Evolutionary conservation across 2,888 invertebrate species (phyloP).

Genomic region (Notodonta dromedarius): DNA sequence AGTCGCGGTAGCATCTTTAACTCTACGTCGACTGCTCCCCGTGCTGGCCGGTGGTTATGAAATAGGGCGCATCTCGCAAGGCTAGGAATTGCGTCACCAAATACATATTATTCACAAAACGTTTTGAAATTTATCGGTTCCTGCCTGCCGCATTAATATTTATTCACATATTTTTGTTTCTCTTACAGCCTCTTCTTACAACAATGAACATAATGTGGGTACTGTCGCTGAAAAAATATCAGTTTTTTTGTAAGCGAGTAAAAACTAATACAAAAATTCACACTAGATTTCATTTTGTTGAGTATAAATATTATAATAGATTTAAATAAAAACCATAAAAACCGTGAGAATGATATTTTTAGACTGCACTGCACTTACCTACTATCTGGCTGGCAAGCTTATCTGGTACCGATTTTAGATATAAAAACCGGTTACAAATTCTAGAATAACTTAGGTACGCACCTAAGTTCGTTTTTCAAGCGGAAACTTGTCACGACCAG

Average conservation of each 20-base stretch:
- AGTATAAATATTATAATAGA: no score
- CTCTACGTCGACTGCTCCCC: neutral
- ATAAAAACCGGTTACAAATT: neutral
- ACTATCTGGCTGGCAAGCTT: neutral
- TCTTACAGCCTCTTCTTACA: slow-evolving; percentile 27
- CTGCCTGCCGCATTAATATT: slow-evolving; percentile 58
- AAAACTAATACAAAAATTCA: no score
- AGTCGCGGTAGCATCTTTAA: neutral
- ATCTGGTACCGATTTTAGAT: no score
- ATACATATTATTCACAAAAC: slow-evolving; percentile 69
- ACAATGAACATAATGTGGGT: slow-evolving; percentile 18
- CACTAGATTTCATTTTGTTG: no score
- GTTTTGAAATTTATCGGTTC: slow-evolving; percentile 69
- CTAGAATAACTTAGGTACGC: neutral
- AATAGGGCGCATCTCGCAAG: slow-evolving; percentile 73
- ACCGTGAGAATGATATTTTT: neutral
- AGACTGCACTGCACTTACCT: neutral
- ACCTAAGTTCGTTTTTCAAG: neutral
- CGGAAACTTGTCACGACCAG: neutral
- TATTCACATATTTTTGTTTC: slow-evolving; percentile 57
- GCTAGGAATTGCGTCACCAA: slow-evolving; percentile 72
- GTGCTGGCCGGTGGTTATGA: slow-evolving; percentile 49
- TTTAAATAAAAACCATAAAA: neutral
- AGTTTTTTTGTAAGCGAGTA: neutral
- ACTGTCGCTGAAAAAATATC: slow-evolving; percentile 20